Evolutionary conservation across 2,888 invertebrate species (phyloP), one percentile per base, ranked within the genome.

Genomic region (Alloscopus bannaensis): DNA sequence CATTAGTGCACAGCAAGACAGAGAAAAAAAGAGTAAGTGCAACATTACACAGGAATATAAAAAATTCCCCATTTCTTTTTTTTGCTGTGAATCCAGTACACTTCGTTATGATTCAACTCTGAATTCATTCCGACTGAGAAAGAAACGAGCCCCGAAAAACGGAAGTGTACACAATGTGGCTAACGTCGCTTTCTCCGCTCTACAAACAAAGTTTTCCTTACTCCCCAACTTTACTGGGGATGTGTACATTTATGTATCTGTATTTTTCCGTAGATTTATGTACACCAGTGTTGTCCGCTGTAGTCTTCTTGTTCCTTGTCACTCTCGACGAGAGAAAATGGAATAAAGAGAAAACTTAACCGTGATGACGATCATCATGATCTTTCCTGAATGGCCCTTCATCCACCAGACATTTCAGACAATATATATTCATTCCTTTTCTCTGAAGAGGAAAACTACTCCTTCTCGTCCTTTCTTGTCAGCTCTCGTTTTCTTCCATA

Each of bases 121-220:
- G 2, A 18, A 31, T 31, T 18, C 20, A n/a, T 59, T 60, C 20
- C 16, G 40, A 22, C n/a, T 65, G 20, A 57, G 65, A 28, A 40
- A 40, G n/a, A 28, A 52, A 69, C n/a, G n/a, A n/a, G n/a, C n/a
- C n/a, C n/a, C n/a, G n/a, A 66, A 65, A 47, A 29, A 47, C 66
- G 66, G 50, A 66, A 66, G 52, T 66, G n/a, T n/a, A 45, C 31
- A 62, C 29, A 65, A 69, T 69, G 55, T 31, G 69, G 55, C 69
- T 57, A 42, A 28, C 42, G 57, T 57, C n/a, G n/a, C n/a, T n/a
- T n/a, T n/a, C 66, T 66, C 1, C 31, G 22, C 52, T 66, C 29
- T 20, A 52, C 66, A 50, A 60, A 60, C 60, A 60, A 60, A 36
- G n/a, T n/a, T n/a, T n/a, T n/a, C n/a, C n/a, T n/a, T n/a, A n/a